A percentile compares a stretch with the other conserved stretches of the same genome.
Conservation (phyloP, 2,113 vertebrate genomes). For the Ramphastos sulfuratus region DNA sequence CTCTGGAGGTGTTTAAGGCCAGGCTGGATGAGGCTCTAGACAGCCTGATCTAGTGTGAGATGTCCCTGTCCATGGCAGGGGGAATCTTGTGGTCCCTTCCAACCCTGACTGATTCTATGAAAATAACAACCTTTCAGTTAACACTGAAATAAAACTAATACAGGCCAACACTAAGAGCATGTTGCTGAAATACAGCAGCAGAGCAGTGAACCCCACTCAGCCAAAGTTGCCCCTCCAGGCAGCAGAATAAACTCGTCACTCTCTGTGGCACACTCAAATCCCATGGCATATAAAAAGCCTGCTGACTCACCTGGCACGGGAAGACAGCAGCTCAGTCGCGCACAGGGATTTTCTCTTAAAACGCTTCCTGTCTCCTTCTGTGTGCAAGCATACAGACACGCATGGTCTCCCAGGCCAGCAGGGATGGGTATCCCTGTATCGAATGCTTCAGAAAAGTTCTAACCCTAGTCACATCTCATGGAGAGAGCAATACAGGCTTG, state of each 20-base stretch:
- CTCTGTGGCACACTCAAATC: not conserved
- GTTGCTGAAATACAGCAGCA: not conserved
- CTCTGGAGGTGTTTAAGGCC: too few relatives aligned
- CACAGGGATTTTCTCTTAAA: constrained; percentile 34
- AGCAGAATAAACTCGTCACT: not conserved
- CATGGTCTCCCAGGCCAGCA: not conserved
- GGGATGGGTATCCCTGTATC: not conserved
- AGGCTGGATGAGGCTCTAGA: too few relatives aligned
- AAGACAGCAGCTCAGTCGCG: not conserved
- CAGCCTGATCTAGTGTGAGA: too few relatives aligned
- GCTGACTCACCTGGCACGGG: constrained; percentile 50
- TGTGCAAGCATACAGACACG: not conserved
- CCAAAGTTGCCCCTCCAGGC: not conserved
- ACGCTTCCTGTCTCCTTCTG: rapidly evolving
- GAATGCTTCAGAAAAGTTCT: constrained; percentile 10
- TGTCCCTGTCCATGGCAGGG: too few relatives aligned
- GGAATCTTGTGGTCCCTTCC: too few relatives aligned
- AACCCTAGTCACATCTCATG: not conserved
- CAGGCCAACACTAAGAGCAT: rapidly evolving
- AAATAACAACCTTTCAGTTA: not conserved
- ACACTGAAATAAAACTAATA: not conserved
- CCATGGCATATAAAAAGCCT: constrained; percentile 67
- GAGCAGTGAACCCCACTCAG: not conserved
- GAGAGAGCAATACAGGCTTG: not conserved
- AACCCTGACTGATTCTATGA: not conserved